These are phyloP conservation scores for Antitype chi DNA, from an alignment of 2,888 invertebrate species.

Conservation along the genomic window DNA sequence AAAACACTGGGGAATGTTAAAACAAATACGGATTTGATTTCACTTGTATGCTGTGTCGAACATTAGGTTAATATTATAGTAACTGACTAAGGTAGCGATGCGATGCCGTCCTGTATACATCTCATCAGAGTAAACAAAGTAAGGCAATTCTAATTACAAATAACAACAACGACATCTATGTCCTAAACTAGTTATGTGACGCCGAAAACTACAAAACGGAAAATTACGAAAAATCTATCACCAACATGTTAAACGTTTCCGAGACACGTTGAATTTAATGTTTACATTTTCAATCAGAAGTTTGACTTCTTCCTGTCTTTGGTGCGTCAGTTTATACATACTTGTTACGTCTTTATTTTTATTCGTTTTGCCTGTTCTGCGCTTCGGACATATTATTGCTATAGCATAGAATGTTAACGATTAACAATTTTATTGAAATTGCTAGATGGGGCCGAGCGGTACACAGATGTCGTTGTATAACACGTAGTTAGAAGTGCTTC, in stretches of 20 bases:
- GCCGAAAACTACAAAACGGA: conserved; percentile 3
- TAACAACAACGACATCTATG: conserved; percentile 47
- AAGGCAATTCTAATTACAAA: conserved; percentile 73
- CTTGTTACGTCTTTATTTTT: background rate
- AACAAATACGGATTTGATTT: conserved; percentile 55
- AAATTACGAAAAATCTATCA: conserved; percentile 12
- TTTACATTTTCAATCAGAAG: conserved; percentile 15
- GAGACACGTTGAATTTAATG: background rate
- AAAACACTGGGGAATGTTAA: conserved; percentile 60
- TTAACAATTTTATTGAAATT: background rate
- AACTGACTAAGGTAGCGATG: conserved; percentile 46
- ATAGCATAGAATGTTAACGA: background rate
- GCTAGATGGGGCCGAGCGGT: background rate
- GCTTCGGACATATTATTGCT: background rate
- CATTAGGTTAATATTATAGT: conserved; percentile 53
- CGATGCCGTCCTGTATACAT: conserved; percentile 49
- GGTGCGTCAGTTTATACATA: background rate
- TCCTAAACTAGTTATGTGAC: background rate
- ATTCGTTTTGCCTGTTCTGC: conserved; percentile 12
- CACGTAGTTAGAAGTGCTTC: conserved; percentile 44
- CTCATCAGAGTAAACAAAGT: conserved; percentile 68
- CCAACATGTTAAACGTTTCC: conserved; percentile 14
- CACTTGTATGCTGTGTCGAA: conserved; percentile 57
- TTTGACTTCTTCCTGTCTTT: conserved; percentile 15
- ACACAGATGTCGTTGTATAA: conserved; percentile 58